phyloP scores from a whole-genome alignment of 92 coral and sea anemone genomes.

The Muricea muricata region DNA sequence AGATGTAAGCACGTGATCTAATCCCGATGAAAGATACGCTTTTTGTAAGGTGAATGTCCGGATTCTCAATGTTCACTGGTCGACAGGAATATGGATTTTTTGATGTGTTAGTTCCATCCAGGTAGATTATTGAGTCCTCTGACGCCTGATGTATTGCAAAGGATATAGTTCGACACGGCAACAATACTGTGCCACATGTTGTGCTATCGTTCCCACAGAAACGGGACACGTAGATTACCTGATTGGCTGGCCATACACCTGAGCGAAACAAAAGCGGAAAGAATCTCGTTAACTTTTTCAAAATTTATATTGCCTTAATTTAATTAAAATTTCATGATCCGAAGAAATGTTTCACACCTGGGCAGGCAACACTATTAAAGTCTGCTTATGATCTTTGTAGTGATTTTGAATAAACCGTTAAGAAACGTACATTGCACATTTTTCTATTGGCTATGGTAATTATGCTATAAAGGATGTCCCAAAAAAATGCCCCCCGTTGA shows the following conservation, averaged over 20 bases:
- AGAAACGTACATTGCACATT: no score
- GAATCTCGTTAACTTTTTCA: no score
- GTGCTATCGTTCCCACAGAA: conserved; percentile 20
- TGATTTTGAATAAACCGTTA: no score
- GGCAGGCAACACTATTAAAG: no score
- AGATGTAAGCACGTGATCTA: conserved; percentile 22
- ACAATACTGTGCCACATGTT: conserved; percentile 22
- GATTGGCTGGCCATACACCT: not conserved
- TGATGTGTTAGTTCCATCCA: conserved; percentile 41
- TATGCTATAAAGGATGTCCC: no score
- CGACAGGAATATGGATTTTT: conserved; percentile 34
- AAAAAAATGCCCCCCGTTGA: no score
- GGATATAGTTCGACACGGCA: conserved; percentile 38
- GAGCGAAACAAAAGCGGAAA: no score
- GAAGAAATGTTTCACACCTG: no score
- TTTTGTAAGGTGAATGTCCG: conserved; percentile 29
- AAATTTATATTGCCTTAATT: no score
- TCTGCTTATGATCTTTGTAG: no score
- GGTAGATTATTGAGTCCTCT: not conserved
- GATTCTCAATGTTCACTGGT: not conserved
- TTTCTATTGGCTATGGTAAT: no score
- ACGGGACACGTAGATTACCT: conserved; percentile 26
- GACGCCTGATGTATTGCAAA: conserved; percentile 4
- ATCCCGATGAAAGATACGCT: conserved; percentile 38
- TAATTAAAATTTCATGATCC: no score